Evolutionary conservation across 1,140 invertebrate species (phyloP).

Genomic region (Trinorchestia longiramus): DNA sequence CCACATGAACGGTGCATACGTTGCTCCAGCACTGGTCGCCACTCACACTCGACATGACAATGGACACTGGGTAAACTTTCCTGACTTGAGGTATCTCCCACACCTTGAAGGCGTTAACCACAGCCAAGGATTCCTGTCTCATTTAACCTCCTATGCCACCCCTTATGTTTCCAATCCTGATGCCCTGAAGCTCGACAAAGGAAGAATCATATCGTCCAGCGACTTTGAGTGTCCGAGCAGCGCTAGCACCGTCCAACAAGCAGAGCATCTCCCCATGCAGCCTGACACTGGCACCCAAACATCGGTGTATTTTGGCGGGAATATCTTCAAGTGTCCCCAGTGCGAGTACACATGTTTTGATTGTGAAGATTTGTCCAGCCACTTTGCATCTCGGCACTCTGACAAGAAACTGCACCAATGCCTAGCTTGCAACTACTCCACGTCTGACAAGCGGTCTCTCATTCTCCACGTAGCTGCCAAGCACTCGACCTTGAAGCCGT

Average conservation of each 20-base stretch:
- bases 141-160: neutral
- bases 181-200: neutral
- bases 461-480: neutral
- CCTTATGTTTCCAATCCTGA: neutral
- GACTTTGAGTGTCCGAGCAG: neutral
- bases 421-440: neutral
- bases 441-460: neutral
- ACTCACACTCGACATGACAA: neutral
- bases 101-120: neutral
- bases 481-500: conserved; percentile 2
- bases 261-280: too few species aligned
- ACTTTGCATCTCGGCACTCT: neutral
- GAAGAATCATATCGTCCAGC: too few species aligned
- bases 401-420: neutral
- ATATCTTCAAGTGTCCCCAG: neutral
- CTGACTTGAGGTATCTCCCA: neutral
- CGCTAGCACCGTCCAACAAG: too few species aligned
- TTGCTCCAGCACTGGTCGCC: too few species aligned
- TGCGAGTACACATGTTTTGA: neutral
- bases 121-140: neutral
- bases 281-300: too few species aligned
- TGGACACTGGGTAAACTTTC: neutral
- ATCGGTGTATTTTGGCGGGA: neutral
- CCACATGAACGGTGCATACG: neutral
- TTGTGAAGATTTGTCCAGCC: neutral